Evolutionary conservation across 2,113 vertebrate species (phyloP), one percentile per base, ranked within the genome.

Genomic region (Pseudonaja textilis): DNA sequence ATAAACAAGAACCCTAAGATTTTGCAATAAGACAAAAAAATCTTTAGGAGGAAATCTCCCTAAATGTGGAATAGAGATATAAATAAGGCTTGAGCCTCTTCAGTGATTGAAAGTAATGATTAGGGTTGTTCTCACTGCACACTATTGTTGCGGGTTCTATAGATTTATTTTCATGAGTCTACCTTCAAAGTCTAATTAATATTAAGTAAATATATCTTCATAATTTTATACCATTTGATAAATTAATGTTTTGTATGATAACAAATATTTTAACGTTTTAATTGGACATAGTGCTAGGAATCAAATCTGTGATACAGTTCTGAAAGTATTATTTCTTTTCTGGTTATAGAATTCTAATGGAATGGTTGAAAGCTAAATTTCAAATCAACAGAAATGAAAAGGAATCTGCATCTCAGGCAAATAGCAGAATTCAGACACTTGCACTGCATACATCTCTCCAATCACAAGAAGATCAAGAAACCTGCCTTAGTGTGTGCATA

Each of bases 341-440:
- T 59, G 54, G 95, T 94, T 92, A 14, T 93, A 99, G 99, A 96
- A 95, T 98, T 91, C 95, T 99, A 81, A 98, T 98, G 34, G 97
- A 98, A 54, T 99, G 99, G 99, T 96, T 99, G 94, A 98, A 99
- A 97, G 97, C 97, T 59, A 99, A 99, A 95, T 98, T 99, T 7
- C 95, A 95, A 87, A 97, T 97, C 16, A 92, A 90, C 4, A 95
- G 95, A 92, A 93, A 26, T 34, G 89, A 61, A 0, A 96, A 97
- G 34, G 96, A 64, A 0, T 4, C 39, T 1, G 85, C 85, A 16
- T 87, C 88, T 16, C 16, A n/a, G 18, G 42, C 22, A 12, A 96
- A 97, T 8, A 96, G 97, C 1, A 96, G 91, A 18, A 96, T 99
- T 93, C 97, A 98, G 94, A 99, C 98, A 0, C 97, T 99, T 39